Conservation (phyloP, 2,113 vertebrate genomes). For the Clarias batrachus region DNA sequence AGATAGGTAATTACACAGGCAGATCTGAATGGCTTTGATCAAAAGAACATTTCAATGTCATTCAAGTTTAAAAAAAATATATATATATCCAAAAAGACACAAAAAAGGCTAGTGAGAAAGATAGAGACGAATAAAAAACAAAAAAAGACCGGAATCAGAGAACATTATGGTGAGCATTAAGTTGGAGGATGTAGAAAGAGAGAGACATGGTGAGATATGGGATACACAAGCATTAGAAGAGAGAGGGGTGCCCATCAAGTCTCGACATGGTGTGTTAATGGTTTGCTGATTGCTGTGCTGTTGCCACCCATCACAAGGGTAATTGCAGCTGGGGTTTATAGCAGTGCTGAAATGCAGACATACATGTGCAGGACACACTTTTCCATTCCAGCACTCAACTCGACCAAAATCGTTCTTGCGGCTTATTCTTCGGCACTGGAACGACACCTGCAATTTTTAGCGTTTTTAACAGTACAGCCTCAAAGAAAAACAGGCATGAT, state of each 20-base stretch:
- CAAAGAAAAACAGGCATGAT: background rate
- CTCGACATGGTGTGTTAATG: constrained; percentile 68
- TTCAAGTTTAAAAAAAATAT: background rate
- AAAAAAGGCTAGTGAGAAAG: background rate
- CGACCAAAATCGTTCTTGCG: constrained; percentile 13
- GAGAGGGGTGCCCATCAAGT: constrained; percentile 47
- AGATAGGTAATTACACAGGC: constrained; percentile 15
- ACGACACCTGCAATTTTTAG: constrained; percentile 1
- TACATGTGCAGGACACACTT: constrained; percentile 49
- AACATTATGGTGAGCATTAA: background rate
- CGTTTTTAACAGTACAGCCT: background rate
- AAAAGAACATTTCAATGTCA: constrained; percentile 35
- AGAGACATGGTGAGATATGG: background rate
- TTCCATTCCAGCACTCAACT: constrained; percentile 52
- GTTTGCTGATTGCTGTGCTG: constrained; percentile 71
- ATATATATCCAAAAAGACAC: background rate
- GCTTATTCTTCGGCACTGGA: constrained; percentile 7
- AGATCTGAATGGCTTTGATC: constrained; percentile 28
- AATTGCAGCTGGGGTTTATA: constrained; percentile 68
- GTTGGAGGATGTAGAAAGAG: background rate
- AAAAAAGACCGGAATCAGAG: background rate
- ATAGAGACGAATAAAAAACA: background rate
- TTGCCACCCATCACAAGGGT: constrained; percentile 70
- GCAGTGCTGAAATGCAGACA: constrained; percentile 68
- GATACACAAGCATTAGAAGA: constrained; percentile 28